These are phyloP conservation scores for Schmidtea mediterranea DNA, from an alignment of 1,140 invertebrate species.

Conservation along the genomic window DNA sequence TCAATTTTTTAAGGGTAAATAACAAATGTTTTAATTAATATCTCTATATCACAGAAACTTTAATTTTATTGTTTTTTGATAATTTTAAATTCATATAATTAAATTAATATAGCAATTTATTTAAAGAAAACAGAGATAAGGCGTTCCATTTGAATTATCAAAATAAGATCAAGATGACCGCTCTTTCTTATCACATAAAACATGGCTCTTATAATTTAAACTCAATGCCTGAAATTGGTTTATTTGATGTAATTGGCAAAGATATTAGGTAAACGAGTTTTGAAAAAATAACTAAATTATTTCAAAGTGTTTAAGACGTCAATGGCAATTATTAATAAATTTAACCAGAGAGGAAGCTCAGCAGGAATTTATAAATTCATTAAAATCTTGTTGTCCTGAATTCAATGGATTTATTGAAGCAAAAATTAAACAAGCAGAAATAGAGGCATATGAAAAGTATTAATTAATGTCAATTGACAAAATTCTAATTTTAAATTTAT, in stretches of 20 bases:
- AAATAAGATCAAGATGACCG: slow-evolving; percentile 63
- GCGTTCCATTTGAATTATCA: slow-evolving; percentile 61
- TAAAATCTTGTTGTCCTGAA: slow-evolving; percentile 56
- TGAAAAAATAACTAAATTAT: neutral
- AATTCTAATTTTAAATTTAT: slow-evolving; percentile 6
- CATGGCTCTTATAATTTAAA: slow-evolving; percentile 51
- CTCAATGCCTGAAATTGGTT: slow-evolving; percentile 53
- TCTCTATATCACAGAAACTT: neutral
- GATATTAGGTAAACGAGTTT: slow-evolving; percentile 40
- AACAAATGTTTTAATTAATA: too few species aligned
- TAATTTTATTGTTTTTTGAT: neutral
- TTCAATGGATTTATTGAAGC: slow-evolving; percentile 73
- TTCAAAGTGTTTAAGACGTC: slow-evolving; percentile 33
- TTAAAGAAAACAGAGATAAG: slow-evolving; percentile 76
- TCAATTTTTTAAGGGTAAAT: too few species aligned
- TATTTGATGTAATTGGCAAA: slow-evolving; percentile 71
- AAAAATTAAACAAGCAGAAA: slow-evolving; percentile 41
- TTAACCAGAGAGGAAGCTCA: slow-evolving; percentile 58
- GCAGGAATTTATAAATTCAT: slow-evolving; percentile 56
- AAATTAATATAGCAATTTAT: slow-evolving; percentile 11
- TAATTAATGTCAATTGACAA: slow-evolving; percentile 31
- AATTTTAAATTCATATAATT: neutral
- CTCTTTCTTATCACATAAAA: slow-evolving; percentile 60
- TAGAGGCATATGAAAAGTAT: slow-evolving; percentile 41
- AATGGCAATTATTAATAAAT: slow-evolving; percentile 65